Evolutionary conservation across 2,888 invertebrate species (phyloP), one percentile per base, ranked within the genome.

Genomic region (Orchesella flavescens): DNA sequence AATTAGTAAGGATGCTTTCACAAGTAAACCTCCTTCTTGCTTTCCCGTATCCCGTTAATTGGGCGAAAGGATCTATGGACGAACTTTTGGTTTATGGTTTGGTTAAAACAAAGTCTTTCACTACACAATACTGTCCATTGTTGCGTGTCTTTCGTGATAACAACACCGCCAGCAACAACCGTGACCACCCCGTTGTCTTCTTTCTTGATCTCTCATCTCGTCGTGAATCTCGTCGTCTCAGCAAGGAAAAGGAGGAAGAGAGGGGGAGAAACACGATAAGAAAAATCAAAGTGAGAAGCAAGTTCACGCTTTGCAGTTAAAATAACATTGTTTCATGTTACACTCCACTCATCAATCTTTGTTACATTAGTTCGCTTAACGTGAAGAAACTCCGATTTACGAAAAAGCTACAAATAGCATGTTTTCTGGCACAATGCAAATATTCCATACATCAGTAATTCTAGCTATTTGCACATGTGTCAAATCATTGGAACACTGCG

Each of bases 131-230:
- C 53, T 46, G 23, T 63, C 23, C 46, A 17, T 63, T 63, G 46
- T 61, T 49, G 63, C 19, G 53, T 61, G 3, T 69, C 53, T 44
- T 69, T 55, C 66, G 49, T 65, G 66, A 53, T 71, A 63, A 44
- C 23, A 72, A 55, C 57, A 44, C 66, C 72, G 24, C 72, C 55
- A 66, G 65, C 55, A 72, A 72, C 55, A 72, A 72, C 72, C 72
- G 72, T 72, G 72, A 71, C 78, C 78, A 78, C 78, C 78, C 69
- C 49, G 71, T 53, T 78, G 72, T 72, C 23, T 23, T 43, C 23
- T 72, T 65, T 79, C 72, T 79, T 79, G 72, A 72, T 79, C 72
- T 79, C 65, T 79, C 79, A 65, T 79, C 72, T 65, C 68, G 57
- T 68, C 49, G 34, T 34, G 34, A 34, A 34, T 34, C 34, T 34